Evolutionary conservation across 2,888 invertebrate genomes (phyloP).

Genomic region (Dolichopus griseipennis): DNA sequence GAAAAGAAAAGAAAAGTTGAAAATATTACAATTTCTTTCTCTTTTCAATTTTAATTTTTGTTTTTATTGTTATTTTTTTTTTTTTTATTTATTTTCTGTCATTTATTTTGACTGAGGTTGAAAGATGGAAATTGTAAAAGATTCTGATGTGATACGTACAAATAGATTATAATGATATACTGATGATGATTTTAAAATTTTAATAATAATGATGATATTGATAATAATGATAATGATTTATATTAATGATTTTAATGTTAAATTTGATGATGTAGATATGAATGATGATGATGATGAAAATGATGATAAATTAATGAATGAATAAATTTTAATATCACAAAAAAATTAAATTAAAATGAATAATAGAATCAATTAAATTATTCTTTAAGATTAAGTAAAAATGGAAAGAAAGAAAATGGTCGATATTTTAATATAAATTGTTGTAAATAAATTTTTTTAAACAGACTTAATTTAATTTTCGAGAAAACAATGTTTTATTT

Average conservation of each 20-base stretch:
- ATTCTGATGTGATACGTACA: background rate
- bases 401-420: background rate
- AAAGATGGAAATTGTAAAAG: background rate
- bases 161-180: background rate
- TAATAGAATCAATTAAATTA: slow-evolving; percentile 4
- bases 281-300: background rate
- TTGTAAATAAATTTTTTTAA: too few relatives aligned
- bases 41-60: background rate
- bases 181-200: background rate
- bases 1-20: too few relatives aligned
- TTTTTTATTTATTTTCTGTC: background rate
- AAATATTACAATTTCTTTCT: background rate
- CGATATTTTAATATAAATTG: too few relatives aligned
- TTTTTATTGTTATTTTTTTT: background rate
- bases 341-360: background rate
- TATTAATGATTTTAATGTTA: background rate
- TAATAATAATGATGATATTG: too few relatives aligned
- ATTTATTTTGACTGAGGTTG: background rate
- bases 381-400: background rate
- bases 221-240: background rate
- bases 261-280: background rate
- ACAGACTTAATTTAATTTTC: too few relatives aligned
- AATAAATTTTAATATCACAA: background rate
- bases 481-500: too few relatives aligned
- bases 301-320: background rate